Evolutionary conservation across 2,888 invertebrate species (phyloP), one percentile per base, ranked within the genome.

Genomic region (Deilephila porcellus): DNA sequence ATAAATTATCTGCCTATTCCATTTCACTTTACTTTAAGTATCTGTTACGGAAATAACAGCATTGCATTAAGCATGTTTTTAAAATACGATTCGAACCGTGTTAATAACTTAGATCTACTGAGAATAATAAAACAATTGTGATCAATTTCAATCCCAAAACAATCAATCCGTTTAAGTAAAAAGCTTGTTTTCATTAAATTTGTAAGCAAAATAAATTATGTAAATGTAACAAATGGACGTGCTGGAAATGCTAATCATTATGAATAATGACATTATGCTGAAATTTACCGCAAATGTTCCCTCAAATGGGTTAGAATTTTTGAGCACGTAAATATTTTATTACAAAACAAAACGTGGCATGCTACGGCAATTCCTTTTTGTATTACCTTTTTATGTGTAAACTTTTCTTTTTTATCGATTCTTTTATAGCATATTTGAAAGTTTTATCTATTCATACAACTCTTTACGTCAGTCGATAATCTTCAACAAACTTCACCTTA

Each of bases 221-320:
- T 67, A 52, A 52, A 52, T 52, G 25, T 25, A 52, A 25, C 67
- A 25, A 14, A 37, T 37, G 52, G 17, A 67, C 67, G 67, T 67
- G 67, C 29, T 67, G 52, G 45, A 67, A 67, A 67, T 67, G 67
- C 67, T 67, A 25, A 67, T 67, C 67, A 67, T 67, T 67, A 52
- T 67, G 67, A 67, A 67, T 64, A 64, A 64, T 64, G 64, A 64
- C 45, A 67, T 56, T 56, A n/a, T 67, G 45, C 34, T 63, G 19
- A 25, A 52, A 67, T 67, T 25, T 20, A 52, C 20, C 14, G 45
- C 45, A 67, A 67, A 67, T 52, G 25, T 17, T 52, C 11, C n/a
- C 37, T 11, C 20, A 11, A 45, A 20, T 45, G 11, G 4, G 19
- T 17, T 25, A 52, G 5, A 45, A 4, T 52, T 34, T 63, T 63